Evolutionary conservation across 2,113 vertebrate species (phyloP), one percentile per base, ranked within the genome.

Genomic region (Vicugna pacos): DNA sequence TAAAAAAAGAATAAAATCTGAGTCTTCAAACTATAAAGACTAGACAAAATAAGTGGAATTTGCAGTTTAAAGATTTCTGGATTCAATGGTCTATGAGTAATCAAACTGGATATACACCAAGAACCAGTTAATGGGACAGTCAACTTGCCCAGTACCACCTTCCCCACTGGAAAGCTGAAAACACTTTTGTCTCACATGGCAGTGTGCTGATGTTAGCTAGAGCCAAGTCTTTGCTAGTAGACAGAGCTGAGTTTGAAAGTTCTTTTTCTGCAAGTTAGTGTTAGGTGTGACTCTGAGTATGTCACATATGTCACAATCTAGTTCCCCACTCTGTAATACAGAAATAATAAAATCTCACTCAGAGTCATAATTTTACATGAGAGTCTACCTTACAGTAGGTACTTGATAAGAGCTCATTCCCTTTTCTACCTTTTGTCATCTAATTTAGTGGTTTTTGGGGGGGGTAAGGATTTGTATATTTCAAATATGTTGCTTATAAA

Each of bases 1-100:
- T 3, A 52, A 67, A 72, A 20, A 81, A 75, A 60, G 42, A 89
- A 88, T 56, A 70, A 38, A 75, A 58, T 65, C 42, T 65, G 50
- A 84, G 15, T 91, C n/a, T 93, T 95, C 67, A 85, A 24, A 93
- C 75, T 85, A 22, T 62, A 52, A 79, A 86, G 35, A 69, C 26
- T 28, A 62, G 35, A 70, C 11, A 65, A 75, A 73, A 42, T 73
- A 83, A 80, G 14, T 28, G 58, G 75, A 54, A 88, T 80, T 92
- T 79, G 35, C 8, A 69, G 52, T 56, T 70, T 76, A 69, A 28
- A 70, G n/a, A 62, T 60, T 80, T 77, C 84, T 80, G 10, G 42
- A 85, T 69, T 56, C 42, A 56, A 65, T 64, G 42, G 7, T 50
- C 22, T 80, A 7, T 58, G 24, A 42, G 50, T 16, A n/a, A n/a